Percentiles rank a stretch among this genome's conserved stretches.
Conservation (phyloP, 1,140 invertebrate genomes). For the Megathymus violae region DNA sequence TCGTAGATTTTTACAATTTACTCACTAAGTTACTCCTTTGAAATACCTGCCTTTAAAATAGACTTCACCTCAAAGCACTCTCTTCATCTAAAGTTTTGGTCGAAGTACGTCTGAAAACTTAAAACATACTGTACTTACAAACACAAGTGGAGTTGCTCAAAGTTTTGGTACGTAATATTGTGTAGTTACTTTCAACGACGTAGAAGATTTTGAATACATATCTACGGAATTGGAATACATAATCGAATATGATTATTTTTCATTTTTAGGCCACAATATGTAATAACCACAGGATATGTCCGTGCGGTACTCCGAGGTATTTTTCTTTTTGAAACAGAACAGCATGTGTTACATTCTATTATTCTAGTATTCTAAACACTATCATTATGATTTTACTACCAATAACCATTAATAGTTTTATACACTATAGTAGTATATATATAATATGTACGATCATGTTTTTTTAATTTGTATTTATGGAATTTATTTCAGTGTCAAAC, state of each 20-base stretch:
- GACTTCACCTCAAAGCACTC: background rate
- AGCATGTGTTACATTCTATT: too few species aligned
- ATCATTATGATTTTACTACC: too few species aligned
- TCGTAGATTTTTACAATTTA: background rate
- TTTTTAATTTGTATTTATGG: too few species aligned
- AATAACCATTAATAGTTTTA: too few species aligned
- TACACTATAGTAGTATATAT: too few species aligned
- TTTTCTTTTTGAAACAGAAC: too few species aligned
- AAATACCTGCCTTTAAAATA: background rate
- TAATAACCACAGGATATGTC: background rate
- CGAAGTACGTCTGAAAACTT: background rate
- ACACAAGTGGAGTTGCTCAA: background rate
- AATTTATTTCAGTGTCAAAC: too few species aligned
- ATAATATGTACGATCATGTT: too few species aligned
- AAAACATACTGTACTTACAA: background rate
- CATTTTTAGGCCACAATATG: background rate
- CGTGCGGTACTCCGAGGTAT: too few species aligned
- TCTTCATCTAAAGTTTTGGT: background rate
- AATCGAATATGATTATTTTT: too few species aligned
- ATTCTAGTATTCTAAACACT: too few species aligned
- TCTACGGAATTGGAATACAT: too few species aligned
- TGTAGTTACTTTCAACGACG: background rate
- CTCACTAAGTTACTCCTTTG: background rate
- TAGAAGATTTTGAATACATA: background rate
- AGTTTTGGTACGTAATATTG: background rate